phyloP scores from a whole-genome alignment of 2,797 vertebrate species.

The Microchirus variegatus region DNA sequence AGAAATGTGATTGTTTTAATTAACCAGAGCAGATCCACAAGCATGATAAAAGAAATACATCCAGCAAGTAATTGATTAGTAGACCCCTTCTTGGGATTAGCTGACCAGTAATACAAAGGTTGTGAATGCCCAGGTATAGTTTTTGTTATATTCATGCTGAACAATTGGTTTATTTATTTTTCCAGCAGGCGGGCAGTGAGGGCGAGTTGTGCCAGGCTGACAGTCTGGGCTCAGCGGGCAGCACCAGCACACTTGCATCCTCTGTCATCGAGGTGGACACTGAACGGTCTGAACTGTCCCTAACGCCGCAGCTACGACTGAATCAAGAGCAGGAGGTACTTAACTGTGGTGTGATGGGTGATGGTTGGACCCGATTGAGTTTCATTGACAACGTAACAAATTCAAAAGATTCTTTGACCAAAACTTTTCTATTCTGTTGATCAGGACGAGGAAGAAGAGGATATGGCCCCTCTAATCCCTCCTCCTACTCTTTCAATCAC shows the following conservation, averaged over 20 bases:
- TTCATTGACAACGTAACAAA: no score
- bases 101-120: no score
- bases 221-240: conserved; percentile 70
- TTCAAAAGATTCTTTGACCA: not conserved
- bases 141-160: no score
- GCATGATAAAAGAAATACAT: no score
- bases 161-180: not conserved
- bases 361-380: not conserved
- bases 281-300: conserved; percentile 26
- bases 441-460: conserved; percentile 71
- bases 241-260: conserved; percentile 77
- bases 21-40: no score
- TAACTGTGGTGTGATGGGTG: not conserved
- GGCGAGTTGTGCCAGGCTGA: conserved; percentile 76
- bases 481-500: conserved; percentile 87
- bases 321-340: conserved; percentile 31
- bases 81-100: no score
- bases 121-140: no score
- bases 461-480: conserved; percentile 64
- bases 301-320: not conserved
- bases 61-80: no score
- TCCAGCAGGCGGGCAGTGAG: conserved; percentile 80
- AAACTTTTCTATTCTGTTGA: conserved; percentile 3
- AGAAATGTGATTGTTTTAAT: no score
- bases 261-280: conserved; percentile 80